Evolutionary conservation across 2,797 vertebrate species (phyloP), one percentile per base, ranked within the genome.

Genomic region (Gastrophryne carolinensis): DNA sequence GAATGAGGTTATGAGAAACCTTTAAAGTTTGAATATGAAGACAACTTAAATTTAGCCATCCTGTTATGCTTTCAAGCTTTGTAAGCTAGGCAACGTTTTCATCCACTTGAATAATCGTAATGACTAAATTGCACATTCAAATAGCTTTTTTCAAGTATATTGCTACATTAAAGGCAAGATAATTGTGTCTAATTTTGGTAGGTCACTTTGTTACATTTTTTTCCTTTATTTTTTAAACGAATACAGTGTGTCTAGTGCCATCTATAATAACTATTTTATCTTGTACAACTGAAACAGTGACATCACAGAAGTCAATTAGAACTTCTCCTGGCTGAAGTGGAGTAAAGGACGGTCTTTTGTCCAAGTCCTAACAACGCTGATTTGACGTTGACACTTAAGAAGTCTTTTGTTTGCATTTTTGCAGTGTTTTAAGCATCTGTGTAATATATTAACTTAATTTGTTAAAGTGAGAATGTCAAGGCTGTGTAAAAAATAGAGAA

Each of bases 141-240:
- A 54, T 68, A 3, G 39, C 9, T 60, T 60, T 29, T 15, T 1
- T 5, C 19, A 70, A 44, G 53, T 21, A 47, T 49, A 58, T 58
- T 44, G 29, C 68, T 60, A 83, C 69, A 83, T 82, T 84, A 82
- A 85, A 82, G 47, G 56, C 52, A 32, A 44, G 49, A 70, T 87
- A 87, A 89, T 92, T 90, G 85, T 85, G 82, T 89, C 86, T 92
- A 81, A 87, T 90, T 93, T 89, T 72, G 21, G 66, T 61, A 78
- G 68, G 26, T 87, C 86, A 23, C 30, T 82, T 82, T 72, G 60
- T 89, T 90, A 92, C 92, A 91, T 90, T 86, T 83, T 50, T 88
- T 80, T 8, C 73, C 79, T 83, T 87, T 90, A 92, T 87, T 84
- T 82, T 84, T 52, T 53, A 78, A 84, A 68, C 74, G 85, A 80